A percentile compares a stretch with the other conserved stretches of the same genome.
phyloP scores from a whole-genome alignment of 2,113 vertebrate genomes.

The Corapipo altera region DNA sequence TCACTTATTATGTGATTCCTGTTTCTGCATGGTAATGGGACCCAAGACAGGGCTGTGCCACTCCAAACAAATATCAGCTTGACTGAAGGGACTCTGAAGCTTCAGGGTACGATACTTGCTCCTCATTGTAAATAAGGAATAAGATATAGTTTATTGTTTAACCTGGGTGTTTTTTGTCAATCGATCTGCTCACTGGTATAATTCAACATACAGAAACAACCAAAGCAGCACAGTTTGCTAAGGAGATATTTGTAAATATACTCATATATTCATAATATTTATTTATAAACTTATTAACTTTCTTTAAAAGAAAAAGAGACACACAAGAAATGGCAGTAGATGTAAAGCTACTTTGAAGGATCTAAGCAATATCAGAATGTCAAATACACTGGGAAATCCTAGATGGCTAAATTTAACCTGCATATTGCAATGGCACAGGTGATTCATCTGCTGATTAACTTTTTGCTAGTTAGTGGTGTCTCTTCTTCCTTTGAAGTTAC shows the following conservation, averaged over 20 bases:
- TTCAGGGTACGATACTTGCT: background rate
- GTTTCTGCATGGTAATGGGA: background rate
- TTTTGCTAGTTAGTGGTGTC: background rate
- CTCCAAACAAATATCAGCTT: background rate
- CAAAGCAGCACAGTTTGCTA: background rate
- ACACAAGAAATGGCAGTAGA: background rate
- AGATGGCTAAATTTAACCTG: background rate
- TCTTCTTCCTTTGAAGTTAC: background rate
- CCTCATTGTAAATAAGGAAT: background rate
- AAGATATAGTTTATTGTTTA: background rate
- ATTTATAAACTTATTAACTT: background rate
- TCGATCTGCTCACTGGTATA: background rate
- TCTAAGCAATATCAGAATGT: background rate
- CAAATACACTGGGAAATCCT: background rate
- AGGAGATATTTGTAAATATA: background rate
- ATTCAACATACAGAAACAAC: background rate
- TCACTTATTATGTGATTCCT: background rate
- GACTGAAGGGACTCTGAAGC: background rate
- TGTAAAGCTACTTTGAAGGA: background rate
- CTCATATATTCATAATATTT: background rate
- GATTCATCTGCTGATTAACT: background rate
- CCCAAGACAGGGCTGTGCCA: background rate
- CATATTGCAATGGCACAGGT: background rate
- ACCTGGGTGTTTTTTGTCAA: background rate
- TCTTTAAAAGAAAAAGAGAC: background rate